phyloP scores from a whole-genome alignment of 1,140 invertebrate genomes.

The Lucilia sericata region DNA sequence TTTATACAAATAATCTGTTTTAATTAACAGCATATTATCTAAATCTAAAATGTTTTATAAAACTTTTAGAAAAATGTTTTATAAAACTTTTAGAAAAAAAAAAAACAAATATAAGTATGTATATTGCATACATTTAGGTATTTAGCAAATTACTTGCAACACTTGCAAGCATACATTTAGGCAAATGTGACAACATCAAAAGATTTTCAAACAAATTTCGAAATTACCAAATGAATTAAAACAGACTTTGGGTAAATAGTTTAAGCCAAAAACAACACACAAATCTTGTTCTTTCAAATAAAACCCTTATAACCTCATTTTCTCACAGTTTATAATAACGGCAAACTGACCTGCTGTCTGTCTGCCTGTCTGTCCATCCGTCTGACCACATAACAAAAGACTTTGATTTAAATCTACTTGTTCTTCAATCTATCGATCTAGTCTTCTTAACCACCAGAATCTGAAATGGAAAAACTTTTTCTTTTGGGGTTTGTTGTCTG shows the following conservation, averaged over 20 bases:
- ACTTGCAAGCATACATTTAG: neutral
- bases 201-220: neutral
- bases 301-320: neutral
- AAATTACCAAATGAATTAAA: neutral
- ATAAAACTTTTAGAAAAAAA: too few relatives aligned
- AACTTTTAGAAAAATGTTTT: too few relatives aligned
- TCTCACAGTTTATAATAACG: neutral
- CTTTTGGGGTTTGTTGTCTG: too few relatives aligned
- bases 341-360: too few relatives aligned
- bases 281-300: neutral
- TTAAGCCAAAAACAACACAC: neutral
- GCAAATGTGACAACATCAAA: neutral
- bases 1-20: neutral
- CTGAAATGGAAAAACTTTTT: neutral
- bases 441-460: neutral
- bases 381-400: slow-evolving; percentile 9
- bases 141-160: neutral
- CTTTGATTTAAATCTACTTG: neutral
- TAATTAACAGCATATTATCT: neutral
- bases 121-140: neutral
- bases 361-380: neutral
- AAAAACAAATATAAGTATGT: too few relatives aligned
- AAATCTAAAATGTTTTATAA: neutral
- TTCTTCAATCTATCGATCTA: neutral
- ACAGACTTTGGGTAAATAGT: neutral